Evolutionary conservation across 2,113 vertebrate genomes (phyloP).

Genomic region (Passer domesticus): DNA sequence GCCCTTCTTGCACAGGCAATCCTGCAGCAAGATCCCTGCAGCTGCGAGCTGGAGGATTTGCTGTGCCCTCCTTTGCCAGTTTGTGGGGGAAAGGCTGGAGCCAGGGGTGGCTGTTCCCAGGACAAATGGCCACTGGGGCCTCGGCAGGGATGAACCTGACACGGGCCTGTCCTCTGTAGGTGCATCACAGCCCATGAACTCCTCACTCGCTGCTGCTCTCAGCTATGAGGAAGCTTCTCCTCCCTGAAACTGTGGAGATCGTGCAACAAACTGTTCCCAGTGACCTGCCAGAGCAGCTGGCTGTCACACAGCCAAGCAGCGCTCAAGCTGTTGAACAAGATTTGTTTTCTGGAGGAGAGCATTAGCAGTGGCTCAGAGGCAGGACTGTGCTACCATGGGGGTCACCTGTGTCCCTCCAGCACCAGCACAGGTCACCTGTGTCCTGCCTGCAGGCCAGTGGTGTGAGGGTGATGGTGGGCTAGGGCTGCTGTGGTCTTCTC

Average conservation of each 20-base stretch:
- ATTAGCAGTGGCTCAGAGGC: not conserved
- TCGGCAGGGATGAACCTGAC: fast-evolving
- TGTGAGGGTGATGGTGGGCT: not conserved
- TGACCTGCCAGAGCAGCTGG: conserved; percentile 42
- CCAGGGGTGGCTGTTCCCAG: not conserved
- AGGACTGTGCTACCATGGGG: fast-evolving
- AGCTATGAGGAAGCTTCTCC: conserved; percentile 61
- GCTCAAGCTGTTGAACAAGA: not conserved
- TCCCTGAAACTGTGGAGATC: conserved; percentile 44
- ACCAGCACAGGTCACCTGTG: not conserved
- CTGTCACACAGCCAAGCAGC: conserved; percentile 10
- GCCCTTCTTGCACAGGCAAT: conserved; percentile 46
- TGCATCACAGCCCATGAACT: fast-evolving
- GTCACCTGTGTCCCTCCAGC: not conserved
- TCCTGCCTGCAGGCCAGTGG: not conserved
- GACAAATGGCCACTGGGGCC: fast-evolving
- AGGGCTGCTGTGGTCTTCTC: not conserved
- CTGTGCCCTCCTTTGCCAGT: not conserved
- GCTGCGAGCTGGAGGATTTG: not conserved
- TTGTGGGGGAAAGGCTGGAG: not conserved
- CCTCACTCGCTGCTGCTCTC: not conserved
- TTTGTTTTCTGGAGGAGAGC: not conserved
- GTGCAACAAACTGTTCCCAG: not conserved
- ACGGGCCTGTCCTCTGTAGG: fast-evolving
- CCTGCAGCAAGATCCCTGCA: not conserved